Evolutionary conservation across 1,140 invertebrate species (phyloP).

Genomic region (Ceratina calcarata): DNA sequence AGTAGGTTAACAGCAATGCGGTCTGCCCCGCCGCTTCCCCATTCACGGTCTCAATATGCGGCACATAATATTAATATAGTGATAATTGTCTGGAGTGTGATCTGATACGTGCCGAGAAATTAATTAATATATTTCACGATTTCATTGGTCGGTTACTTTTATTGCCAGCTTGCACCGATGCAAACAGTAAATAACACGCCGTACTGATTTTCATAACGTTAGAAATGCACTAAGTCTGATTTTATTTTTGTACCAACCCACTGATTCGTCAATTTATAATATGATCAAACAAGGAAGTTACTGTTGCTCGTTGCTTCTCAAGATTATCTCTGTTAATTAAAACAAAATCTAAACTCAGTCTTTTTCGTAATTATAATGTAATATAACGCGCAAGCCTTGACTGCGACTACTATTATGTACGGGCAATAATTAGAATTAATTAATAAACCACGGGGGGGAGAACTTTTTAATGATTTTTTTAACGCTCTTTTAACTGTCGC

Average conservation of each 20-base stretch:
- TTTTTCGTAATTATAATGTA: not conserved
- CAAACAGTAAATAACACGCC: too few relatives aligned
- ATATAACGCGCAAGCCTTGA: not conserved
- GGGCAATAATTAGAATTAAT: slow-evolving; percentile 12
- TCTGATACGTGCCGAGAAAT: slow-evolving; percentile 26
- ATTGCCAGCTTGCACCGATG: not conserved
- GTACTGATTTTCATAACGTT: too few relatives aligned
- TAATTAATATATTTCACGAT: slow-evolving; percentile 15
- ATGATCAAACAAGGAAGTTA: not conserved
- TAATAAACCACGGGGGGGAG: not conserved
- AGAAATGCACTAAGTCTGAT: not conserved
- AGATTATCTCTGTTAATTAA: not conserved
- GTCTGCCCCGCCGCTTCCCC: slow-evolving; percentile 55
- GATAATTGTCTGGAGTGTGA: slow-evolving; percentile 67
- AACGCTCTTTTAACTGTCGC: slow-evolving; percentile 38
- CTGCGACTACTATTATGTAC: not conserved
- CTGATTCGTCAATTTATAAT: too few relatives aligned
- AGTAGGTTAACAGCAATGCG: slow-evolving; percentile 71
- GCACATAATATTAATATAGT: slow-evolving; percentile 68
- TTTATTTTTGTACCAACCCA: too few relatives aligned
- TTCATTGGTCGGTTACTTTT: not conserved
- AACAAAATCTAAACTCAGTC: not conserved
- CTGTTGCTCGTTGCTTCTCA: not conserved
- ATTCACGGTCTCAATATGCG: slow-evolving; percentile 68
- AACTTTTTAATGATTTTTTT: not conserved